These are phyloP conservation scores for Mactra quadrangularis DNA, from an alignment of 1,140 invertebrate genomes.

Conservation along the genomic window DNA sequence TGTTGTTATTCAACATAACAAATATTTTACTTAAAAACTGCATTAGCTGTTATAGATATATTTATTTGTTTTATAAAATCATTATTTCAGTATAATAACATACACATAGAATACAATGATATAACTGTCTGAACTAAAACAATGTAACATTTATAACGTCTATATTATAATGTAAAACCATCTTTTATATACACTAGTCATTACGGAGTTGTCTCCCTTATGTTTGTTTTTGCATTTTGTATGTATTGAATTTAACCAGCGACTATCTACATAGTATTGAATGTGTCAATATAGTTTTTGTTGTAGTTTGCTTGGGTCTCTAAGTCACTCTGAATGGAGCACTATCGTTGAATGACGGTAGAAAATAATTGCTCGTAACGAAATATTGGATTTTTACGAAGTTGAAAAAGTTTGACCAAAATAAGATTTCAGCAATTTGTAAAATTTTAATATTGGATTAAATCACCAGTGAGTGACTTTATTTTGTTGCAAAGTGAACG, in stretches of 20 bases:
- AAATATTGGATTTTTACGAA: conserved; percentile 34
- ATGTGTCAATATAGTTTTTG: conserved; percentile 5
- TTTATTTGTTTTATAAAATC: background rate
- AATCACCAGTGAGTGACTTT: no score
- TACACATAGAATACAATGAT: no score
- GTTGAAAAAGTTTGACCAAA: background rate
- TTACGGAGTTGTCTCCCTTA: conserved; percentile 12
- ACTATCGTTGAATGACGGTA: conserved; percentile 23
- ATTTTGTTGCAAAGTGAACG: no score
- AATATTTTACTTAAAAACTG: background rate
- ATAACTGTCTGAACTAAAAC: no score
- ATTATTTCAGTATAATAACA: background rate
- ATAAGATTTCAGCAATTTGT: no score
- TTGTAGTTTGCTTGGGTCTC: conserved; percentile 12
- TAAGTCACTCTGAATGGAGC: conserved; percentile 15
- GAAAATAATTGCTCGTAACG: conserved; percentile 1
- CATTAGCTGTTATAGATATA: background rate
- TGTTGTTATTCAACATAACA: no score
- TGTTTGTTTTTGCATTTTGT: conserved; percentile 21
- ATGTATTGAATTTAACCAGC: conserved; percentile 23
- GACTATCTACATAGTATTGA: conserved; percentile 8
- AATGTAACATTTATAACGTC: no score
- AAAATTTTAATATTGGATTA: no score
- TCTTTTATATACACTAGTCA: background rate
- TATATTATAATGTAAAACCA: background rate